Conservation (phyloP, 2,888 invertebrate genomes). For the Cheilosia vernalis region DNA sequence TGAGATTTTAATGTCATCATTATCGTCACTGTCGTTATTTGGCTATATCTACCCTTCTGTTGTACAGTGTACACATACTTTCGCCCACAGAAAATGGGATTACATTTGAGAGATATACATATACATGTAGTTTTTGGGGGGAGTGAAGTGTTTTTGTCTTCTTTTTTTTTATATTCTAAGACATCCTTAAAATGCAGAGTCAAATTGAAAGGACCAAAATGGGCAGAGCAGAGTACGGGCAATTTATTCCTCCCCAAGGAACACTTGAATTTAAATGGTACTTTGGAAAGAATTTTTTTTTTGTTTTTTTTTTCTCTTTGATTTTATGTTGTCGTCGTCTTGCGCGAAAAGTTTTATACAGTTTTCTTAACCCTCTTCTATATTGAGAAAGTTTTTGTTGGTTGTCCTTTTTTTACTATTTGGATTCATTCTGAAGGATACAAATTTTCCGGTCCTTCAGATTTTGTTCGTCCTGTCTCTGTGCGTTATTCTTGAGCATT, state of each 20-base stretch:
- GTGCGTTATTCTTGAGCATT: conserved; percentile 18
- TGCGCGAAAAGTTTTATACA: conserved; percentile 45
- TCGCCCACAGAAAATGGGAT: conserved; percentile 6
- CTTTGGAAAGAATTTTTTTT: conserved; percentile 40
- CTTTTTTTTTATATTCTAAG: background rate
- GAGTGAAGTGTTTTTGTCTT: background rate
- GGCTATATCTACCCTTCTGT: conserved; percentile 15
- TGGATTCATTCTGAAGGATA: conserved; percentile 15
- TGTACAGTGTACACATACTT: background rate
- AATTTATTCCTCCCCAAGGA: conserved; percentile 72
- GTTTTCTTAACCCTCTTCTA: conserved; percentile 31
- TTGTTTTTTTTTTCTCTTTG: conserved; percentile 19
- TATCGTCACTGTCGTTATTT: conserved; percentile 18
- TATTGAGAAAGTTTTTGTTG: conserved; percentile 6
- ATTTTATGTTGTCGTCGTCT: conserved; percentile 21
- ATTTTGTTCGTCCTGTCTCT: background rate
- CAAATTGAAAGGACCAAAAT: conserved; percentile 26
- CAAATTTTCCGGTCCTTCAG: conserved; percentile 54
- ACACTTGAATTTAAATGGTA: conserved; percentile 66
- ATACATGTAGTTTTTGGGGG: background rate
- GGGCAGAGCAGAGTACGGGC: conserved; percentile 23
- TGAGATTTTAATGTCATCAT: conserved; percentile 41
- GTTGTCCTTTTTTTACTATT: background rate
- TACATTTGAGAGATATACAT: conserved; percentile 8
- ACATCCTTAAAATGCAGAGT: conserved; percentile 21